Percentiles rank a stretch among this genome's conserved stretches.
Evolutionary conservation across 2,888 invertebrate species (phyloP).

Genomic region (Acrobasis repandana): DNA sequence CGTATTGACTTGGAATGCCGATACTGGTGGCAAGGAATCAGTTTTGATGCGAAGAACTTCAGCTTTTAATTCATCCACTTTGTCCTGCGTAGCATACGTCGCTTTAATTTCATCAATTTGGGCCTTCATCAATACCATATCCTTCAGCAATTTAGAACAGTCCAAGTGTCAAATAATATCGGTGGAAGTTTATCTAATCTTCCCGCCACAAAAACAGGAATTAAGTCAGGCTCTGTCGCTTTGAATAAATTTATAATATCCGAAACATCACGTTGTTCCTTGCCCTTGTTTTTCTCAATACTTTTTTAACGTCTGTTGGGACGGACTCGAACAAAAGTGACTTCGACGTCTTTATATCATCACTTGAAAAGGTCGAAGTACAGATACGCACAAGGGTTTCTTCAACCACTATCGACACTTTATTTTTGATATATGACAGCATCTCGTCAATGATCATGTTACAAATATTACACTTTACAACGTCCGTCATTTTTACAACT

Average conservation of each 20-base stretch:
- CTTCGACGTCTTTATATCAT: conserved; percentile 31
- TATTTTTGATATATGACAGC: too few relatives aligned
- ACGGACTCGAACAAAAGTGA: conserved; percentile 29
- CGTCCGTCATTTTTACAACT: conserved; percentile 1
- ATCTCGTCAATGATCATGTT: conserved; percentile 27
- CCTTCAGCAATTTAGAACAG: conserved; percentile 27
- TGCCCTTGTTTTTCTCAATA: conserved; percentile 24
- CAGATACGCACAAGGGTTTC: conserved; percentile 29
- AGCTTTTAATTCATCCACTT: neutral
- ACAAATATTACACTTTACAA: conserved; percentile 23
- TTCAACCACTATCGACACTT: conserved; percentile 31
- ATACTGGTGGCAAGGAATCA: neutral
- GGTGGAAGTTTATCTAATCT: conserved; percentile 27
- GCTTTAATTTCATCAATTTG: conserved; percentile 21
- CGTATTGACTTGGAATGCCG: conserved; percentile 5
- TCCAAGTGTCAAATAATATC: conserved; percentile 27
- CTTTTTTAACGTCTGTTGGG: conserved; percentile 16
- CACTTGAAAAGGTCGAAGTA: conserved; percentile 27
- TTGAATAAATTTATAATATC: conserved; percentile 29
- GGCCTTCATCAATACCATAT: conserved; percentile 16
- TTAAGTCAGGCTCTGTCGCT: conserved; percentile 17
- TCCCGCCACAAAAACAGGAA: conserved; percentile 28
- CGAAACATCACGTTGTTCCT: conserved; percentile 23
- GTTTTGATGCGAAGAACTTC: neutral
- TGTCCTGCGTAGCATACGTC: conserved; percentile 16